A percentile compares a stretch with the other conserved stretches of the same genome.
Evolutionary conservation across 2,888 invertebrate genomes (phyloP).

Genomic region (Drosophila parthenogenetica): DNA sequence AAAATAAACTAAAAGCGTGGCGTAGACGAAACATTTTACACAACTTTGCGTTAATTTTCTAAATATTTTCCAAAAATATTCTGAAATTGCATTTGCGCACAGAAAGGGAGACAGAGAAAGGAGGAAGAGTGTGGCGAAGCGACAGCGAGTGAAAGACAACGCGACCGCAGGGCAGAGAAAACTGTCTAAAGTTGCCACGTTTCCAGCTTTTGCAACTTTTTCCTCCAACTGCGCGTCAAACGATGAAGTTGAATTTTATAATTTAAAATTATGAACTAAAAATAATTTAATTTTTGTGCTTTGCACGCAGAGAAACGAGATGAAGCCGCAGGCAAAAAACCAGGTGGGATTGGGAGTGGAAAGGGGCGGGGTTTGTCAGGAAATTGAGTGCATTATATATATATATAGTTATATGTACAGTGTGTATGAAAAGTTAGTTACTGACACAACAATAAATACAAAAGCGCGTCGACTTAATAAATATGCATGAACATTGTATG

Average conservation of each 20-base stretch:
- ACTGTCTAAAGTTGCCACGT: slow-evolving; percentile 53
- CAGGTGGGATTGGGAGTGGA: slow-evolving; percentile 19
- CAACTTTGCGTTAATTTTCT: slow-evolving; percentile 81
- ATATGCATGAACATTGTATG: slow-evolving; percentile 77
- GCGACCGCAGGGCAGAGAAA: slow-evolving; percentile 53
- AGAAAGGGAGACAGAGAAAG: neutral
- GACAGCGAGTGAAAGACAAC: neutral
- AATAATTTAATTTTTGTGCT: slow-evolving; percentile 76
- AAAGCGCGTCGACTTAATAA: slow-evolving; percentile 75
- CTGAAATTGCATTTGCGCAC: slow-evolving; percentile 66
- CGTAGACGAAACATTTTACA: slow-evolving; percentile 69
- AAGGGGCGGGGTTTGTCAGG: slow-evolving; percentile 39
- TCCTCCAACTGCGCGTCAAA: slow-evolving; percentile 27
- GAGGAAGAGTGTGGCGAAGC: neutral
- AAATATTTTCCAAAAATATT: slow-evolving; percentile 73
- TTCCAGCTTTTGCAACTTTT: slow-evolving; percentile 52
- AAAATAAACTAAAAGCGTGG: slow-evolving; percentile 47
- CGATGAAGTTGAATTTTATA: slow-evolving; percentile 67
- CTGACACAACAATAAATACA: slow-evolving; percentile 64
- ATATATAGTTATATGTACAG: slow-evolving; percentile 18
- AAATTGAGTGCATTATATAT: slow-evolving; percentile 72
- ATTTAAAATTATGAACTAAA: slow-evolving; percentile 79
- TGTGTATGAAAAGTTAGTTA: slow-evolving; percentile 56
- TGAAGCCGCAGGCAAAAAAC: slow-evolving; percentile 40
- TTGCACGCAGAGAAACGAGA: slow-evolving; percentile 63